Base-by-base conservation (phyloP, 2,888 invertebrate species). In the Mystacides longicornis region DNA sequence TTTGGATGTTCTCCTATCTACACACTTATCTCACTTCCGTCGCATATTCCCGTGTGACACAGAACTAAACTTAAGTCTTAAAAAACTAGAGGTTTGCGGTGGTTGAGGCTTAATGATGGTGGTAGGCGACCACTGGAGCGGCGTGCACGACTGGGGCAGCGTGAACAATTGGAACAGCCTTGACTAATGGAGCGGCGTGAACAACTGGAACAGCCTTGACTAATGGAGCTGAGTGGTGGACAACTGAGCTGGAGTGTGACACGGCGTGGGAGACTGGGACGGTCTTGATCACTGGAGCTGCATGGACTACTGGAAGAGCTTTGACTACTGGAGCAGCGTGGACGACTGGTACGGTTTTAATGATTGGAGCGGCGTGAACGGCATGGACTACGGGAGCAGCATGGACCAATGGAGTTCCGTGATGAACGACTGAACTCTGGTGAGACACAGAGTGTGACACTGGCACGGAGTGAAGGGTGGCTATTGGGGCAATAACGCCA, bases 341-440 rank as follows among this genome's bases (percentile, higher is more conserved):
- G 50, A 67, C 66, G 1, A 69, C 61, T 4, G 73, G 69, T 20
- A 71, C 71, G 3, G 70, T 68, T 2, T 60, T 64, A 4, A 64
- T 58, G 0, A 66, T 14, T 5, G 72, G 72, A 1, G 69, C 66
- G 52, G 65, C 61, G 45, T 64, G 63, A 14, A 64, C 60, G 2
- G 64, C 56, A 23, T 64, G 62, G 14, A 58, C 55, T 21, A 54
- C 62, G 52, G 71, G 71, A 51, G 72, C 67, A 9, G 73, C 67
- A 50, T 69, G 68, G 18, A 75, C 73, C 2, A 58, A 64, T 65
- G 59, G 69, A 66, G 56, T 59, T 60, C 55, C 51, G 52, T 72
- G 71, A 58, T 71, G 70, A 49, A 78, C 71, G 58, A 78, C 68
- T 46, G 75, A 70, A 67, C 80, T 74, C 65, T 79, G 71, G 65